Conservation (phyloP, 2,113 vertebrate genomes). For the Cacatua alba region DNA sequence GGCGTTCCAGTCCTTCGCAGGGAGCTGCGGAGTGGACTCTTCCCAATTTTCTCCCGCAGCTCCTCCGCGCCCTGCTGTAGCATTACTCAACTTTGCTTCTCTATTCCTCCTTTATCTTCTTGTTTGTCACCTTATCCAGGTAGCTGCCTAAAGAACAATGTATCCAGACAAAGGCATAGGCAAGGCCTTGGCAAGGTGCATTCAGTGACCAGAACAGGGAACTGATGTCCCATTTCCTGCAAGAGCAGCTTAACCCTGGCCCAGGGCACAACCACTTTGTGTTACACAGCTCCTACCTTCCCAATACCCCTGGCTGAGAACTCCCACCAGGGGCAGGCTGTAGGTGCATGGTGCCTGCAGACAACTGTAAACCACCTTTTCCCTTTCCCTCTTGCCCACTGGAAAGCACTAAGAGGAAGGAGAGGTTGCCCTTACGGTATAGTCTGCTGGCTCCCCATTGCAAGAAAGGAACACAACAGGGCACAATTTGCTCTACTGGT, state of each 20-base stretch:
- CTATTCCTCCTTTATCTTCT: accelerated
- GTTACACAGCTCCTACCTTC: background rate
- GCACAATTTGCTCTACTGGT: background rate
- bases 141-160: background rate
- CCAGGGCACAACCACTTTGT: background rate
- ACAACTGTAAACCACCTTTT: accelerated
- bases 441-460: background rate
- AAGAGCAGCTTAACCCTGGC: background rate
- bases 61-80: accelerated
- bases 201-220: accelerated
- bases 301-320: accelerated
- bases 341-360: background rate
- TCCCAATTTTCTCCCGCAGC: accelerated
- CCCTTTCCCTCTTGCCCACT: accelerated
- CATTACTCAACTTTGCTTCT: accelerated
- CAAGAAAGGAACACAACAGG: background rate
- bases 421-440: background rate
- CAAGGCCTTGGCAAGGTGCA: accelerated
- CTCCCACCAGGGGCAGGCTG: too few relatives aligned
- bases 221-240: background rate
- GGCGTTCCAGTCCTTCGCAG: accelerated
- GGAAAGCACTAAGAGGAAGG: background rate
- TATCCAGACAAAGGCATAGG: accelerated
- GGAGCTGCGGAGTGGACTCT: accelerated
- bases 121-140: background rate